These are phyloP conservation scores for Drosophila barbarae DNA, from an alignment of 2,888 invertebrate genomes.

Conservation along the genomic window DNA sequence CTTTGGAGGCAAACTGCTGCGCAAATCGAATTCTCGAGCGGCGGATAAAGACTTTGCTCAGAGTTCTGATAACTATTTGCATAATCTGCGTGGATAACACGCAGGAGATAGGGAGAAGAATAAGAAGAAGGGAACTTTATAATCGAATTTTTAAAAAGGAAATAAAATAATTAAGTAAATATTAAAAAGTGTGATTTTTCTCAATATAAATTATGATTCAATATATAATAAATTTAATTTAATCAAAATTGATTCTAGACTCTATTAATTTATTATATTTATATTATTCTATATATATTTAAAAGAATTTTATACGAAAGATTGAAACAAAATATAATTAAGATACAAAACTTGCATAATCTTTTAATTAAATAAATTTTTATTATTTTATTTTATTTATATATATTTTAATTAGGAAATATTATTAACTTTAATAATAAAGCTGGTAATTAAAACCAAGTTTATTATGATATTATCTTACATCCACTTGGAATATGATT, in stretches of 20 bases:
- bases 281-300: neutral
- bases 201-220: neutral
- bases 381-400: neutral
- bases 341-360: neutral
- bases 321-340: neutral
- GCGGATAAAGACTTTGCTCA: conserved; percentile 8
- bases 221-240: neutral
- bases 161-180: neutral
- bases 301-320: neutral
- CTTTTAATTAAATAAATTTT: neutral
- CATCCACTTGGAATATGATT: no score
- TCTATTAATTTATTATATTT: neutral
- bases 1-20: conserved; percentile 44
- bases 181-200: neutral
- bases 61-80: conserved; percentile 8
- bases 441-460: no score
- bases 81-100: conserved; percentile 12
- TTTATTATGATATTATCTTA: no score
- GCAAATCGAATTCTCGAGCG: conserved; percentile 43
- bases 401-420: neutral
- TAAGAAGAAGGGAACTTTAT: neutral
- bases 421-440: no score
- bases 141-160: neutral
- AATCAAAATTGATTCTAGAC: neutral
- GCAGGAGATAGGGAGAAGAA: neutral